A percentile compares a stretch with the other conserved stretches of the same genome.
phyloP scores from a whole-genome alignment of 2,113 vertebrate genomes.

The Melanotaenia duboulayi region DNA sequence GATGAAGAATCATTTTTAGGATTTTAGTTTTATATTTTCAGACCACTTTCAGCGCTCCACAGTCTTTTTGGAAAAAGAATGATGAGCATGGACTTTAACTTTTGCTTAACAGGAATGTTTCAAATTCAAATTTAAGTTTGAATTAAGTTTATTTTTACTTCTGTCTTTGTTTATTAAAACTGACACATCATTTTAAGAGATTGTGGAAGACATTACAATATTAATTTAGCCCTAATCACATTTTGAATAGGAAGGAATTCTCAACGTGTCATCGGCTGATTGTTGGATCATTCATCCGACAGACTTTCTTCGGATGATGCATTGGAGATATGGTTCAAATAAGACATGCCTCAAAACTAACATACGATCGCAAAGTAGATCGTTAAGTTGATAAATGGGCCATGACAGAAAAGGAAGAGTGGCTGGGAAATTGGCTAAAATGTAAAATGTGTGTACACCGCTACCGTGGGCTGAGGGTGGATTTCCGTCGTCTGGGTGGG shows the following conservation, averaged over 20 bases:
- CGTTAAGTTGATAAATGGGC: conserved; percentile 48
- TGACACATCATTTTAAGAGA: too few relatives aligned
- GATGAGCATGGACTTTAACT: background rate
- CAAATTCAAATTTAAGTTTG: background rate
- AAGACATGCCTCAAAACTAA: conserved; percentile 30
- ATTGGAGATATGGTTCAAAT: conserved; percentile 30
- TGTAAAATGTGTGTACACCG: conserved; percentile 3
- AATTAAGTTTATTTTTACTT: background rate
- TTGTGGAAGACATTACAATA: too few relatives aligned
- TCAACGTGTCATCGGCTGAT: conserved; percentile 1
- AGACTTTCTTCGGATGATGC: conserved; percentile 17
- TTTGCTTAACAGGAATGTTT: background rate
- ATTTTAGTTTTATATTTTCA: too few relatives aligned
- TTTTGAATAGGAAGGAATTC: too few relatives aligned
- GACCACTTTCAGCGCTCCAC: too few relatives aligned
- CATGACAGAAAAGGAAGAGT: conserved; percentile 18
- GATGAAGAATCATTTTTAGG: too few relatives aligned
- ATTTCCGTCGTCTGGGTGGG: conserved; percentile 42
- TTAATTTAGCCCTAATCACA: too few relatives aligned
- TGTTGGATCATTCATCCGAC: conserved; percentile 17
- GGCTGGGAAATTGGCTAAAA: conserved; percentile 38
- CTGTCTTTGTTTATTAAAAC: too few relatives aligned
- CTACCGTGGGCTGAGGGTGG: background rate
- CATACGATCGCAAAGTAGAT: conserved; percentile 37
- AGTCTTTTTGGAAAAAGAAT: background rate